Conservation (phyloP, 2,797 vertebrate species). For the Basileuterus tristriatus region DNA sequence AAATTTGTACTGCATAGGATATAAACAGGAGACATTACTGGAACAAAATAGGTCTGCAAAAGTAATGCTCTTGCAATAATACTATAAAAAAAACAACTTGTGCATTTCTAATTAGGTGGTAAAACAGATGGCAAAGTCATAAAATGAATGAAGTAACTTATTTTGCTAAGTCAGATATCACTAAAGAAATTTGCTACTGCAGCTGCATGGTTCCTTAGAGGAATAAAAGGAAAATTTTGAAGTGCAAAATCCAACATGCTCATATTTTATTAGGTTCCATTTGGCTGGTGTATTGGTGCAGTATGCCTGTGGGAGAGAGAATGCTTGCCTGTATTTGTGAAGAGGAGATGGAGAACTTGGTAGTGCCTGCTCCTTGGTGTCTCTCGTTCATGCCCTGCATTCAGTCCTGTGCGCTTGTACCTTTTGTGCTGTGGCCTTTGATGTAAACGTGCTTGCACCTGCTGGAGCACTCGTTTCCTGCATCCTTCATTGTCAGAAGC, state of each 20-base stretch:
- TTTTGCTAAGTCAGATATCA: conserved; percentile 1
- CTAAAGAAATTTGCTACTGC: neutral
- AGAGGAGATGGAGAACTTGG: neutral
- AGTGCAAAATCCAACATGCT: neutral
- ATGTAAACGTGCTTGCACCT: neutral
- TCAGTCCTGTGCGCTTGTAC: neutral
- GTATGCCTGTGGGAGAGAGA: neutral
- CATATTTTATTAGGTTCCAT: neutral
- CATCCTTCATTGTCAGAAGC: neutral
- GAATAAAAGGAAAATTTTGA: neutral
- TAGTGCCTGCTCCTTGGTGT: neutral
- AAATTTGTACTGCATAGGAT: neutral
- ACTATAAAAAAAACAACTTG: neutral
- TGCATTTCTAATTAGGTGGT: neutral
- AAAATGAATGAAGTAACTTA: neutral
- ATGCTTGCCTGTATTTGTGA: neutral
- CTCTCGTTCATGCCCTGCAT: neutral
- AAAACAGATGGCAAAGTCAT: neutral
- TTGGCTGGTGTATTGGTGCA: conserved; percentile 1
- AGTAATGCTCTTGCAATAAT: neutral
- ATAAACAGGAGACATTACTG: neutral
- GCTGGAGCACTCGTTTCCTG: neutral
- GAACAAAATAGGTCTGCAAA: neutral
- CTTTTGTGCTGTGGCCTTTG: neutral
- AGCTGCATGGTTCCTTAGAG: neutral